phyloP scores from a whole-genome alignment of 2,888 invertebrate species.

The Empis stercorea region DNA sequence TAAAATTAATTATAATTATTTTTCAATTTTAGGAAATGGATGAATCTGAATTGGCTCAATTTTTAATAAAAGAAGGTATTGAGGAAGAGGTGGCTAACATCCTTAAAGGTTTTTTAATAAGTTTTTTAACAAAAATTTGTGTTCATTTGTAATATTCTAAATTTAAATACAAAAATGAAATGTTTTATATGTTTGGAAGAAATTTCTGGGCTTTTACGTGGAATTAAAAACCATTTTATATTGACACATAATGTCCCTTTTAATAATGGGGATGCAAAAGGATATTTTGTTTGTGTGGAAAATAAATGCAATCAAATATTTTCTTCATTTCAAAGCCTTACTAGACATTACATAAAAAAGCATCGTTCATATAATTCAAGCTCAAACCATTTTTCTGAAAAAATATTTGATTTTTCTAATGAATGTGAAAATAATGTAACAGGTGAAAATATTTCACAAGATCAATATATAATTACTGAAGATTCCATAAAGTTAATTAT shows the following conservation, averaged over 20 bases:
- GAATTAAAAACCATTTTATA: not conserved
- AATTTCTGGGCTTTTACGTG: not conserved
- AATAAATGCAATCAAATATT: not conserved
- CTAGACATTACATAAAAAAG: not conserved
- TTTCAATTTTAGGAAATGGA: too few relatives aligned
- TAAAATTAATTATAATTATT: too few relatives aligned
- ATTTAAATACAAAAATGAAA: not conserved
- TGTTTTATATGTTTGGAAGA: not conserved
- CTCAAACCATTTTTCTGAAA: not conserved
- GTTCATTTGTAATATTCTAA: too few relatives aligned
- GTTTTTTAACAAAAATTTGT: too few relatives aligned
- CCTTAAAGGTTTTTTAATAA: too few relatives aligned
- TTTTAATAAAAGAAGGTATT: too few relatives aligned
- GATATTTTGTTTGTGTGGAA: not conserved
- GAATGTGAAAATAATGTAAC: not conserved
- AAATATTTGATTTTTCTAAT: not conserved
- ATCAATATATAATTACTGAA: not conserved
- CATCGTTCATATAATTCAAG: not conserved
- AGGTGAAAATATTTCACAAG: not conserved
- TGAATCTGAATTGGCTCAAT: too few relatives aligned
- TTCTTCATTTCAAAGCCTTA: not conserved
- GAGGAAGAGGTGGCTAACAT: too few relatives aligned
- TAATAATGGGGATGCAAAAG: not conserved
- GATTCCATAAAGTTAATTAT: not conserved
- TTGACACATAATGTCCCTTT: conserved; percentile 1